A percentile compares a stretch with the other conserved stretches of the same genome.
phyloP scores from a whole-genome alignment of 2,888 invertebrate species.

The Pammene fasciana region DNA sequence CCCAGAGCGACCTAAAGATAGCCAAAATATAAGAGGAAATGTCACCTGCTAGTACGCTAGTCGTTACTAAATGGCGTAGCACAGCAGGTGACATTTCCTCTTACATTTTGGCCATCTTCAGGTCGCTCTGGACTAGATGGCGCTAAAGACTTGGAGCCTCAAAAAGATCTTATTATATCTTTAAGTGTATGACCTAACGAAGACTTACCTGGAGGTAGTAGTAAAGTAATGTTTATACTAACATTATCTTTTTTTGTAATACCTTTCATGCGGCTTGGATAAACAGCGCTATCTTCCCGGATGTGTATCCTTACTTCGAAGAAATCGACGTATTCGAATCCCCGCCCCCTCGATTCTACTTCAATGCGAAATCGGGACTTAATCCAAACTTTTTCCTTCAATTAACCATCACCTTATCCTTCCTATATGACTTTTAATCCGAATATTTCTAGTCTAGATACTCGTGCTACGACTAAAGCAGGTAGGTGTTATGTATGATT shows the following conservation, averaged over 20 bases:
- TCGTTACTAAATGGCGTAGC: too few species aligned
- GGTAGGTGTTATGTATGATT: constrained; percentile 15
- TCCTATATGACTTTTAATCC: constrained; percentile 34
- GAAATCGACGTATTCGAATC: constrained; percentile 67
- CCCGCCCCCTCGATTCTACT: constrained; percentile 64
- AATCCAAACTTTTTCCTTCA: constrained; percentile 34
- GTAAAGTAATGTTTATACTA: not conserved
- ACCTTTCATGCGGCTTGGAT: constrained; percentile 67
- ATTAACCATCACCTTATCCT: constrained; percentile 45
- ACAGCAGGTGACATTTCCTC: too few species aligned
- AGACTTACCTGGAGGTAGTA: too few species aligned
- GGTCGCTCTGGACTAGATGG: too few species aligned
- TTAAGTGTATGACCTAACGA: too few species aligned
- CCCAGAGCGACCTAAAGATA: too few species aligned
- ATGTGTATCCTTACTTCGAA: constrained; percentile 71
- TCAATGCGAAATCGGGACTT: constrained; percentile 51
- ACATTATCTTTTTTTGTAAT: constrained; percentile 43
- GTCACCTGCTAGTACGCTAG: too few species aligned
- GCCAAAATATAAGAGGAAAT: too few species aligned
- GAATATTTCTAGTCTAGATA: constrained; percentile 19
- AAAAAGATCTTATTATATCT: too few species aligned
- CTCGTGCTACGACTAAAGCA: constrained; percentile 15
- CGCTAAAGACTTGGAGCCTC: too few species aligned
- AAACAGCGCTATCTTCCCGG: constrained; percentile 65
- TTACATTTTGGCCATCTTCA: too few species aligned